Evolutionary conservation across 2,888 invertebrate genomes (phyloP), one percentile per base, ranked within the genome.

Genomic region (Trisateles emortualis): DNA sequence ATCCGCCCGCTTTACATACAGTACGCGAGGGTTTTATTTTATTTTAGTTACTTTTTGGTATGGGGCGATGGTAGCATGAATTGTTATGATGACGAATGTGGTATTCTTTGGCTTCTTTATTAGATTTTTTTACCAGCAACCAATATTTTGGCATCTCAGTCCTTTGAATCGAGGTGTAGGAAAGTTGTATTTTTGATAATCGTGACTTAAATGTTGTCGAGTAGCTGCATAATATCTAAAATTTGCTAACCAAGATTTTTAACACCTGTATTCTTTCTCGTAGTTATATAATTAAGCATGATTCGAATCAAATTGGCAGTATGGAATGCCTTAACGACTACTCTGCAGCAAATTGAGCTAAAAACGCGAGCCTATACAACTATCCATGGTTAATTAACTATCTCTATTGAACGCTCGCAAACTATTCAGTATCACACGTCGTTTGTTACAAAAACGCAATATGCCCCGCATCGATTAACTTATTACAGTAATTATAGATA

Each of bases 1-100:
- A 83, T 74, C 83, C 86, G 79, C 86, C 87, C 81, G 84, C 90
- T 85, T 85, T 86, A 81, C 85, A 90, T 86, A 84, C 93, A 92
- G 89, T 93, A 93, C 85, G 93, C 89, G 84, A 59, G 56, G 52
- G 72, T 70, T 66, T 71, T 62, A 60, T 67, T 72, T 77, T 79
- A 75, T 63, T 70, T 67, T 76, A 67, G 72, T 61, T 53, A 65
- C 68, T 67, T 55, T 53, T 59, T 60, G 56, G 22, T 39, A 40
- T 44, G 26, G 39, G 10, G 42, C 22, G 35, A 63, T 68, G 64
- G 58, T 68, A 58, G 49, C 63, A 64, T 74, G 64, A 73, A n/a
- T n/a, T n/a, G n/a, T n/a, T n/a, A n/a, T n/a, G n/a, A n/a, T n/a
- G n/a, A n/a, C n/a, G n/a, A n/a, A n/a, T n/a, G n/a, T n/a, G n/a